A percentile compares a stretch with the other conserved stretches of the same genome.
Conservation (phyloP, 2,888 invertebrate genomes). For the Rhyacophila evoluta region DNA sequence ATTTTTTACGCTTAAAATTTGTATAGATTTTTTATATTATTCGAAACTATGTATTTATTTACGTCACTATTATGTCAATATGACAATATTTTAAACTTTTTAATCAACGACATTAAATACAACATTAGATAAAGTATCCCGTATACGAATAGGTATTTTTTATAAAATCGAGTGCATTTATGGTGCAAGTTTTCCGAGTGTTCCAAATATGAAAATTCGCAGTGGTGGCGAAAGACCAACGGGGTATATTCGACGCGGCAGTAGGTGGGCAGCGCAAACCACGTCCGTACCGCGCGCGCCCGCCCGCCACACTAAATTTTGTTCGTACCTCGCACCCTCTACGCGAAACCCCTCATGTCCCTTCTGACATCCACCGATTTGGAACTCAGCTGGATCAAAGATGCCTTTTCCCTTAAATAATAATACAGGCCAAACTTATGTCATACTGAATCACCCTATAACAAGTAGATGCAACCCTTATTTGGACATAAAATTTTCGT, state of each 20-base stretch:
- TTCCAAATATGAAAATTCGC: background rate
- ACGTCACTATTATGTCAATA: background rate
- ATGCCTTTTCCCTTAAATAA: conserved; percentile 35
- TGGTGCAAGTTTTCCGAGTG: conserved; percentile 14
- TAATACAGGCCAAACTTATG: conserved; percentile 22
- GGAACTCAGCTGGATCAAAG: conserved; percentile 19
- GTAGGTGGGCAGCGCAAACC: conserved; percentile 55
- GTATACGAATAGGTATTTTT: background rate
- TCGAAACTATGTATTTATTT: conserved; percentile 11
- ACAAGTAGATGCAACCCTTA: background rate
- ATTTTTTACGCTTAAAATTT: background rate
- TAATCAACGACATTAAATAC: background rate
- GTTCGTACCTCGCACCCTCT: conserved; percentile 5
- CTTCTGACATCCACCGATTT: background rate
- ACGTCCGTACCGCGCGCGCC: conserved; percentile 59
- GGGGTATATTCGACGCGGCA: conserved; percentile 33
- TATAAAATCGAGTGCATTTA: conserved; percentile 17
- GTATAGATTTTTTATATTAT: conserved; percentile 2
- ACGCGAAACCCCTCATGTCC: conserved; percentile 5
- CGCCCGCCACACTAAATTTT: conserved; percentile 40
- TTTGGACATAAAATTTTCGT: background rate
- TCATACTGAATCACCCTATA: background rate
- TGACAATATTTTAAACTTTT: background rate
- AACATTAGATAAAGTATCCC: background rate
- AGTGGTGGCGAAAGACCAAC: background rate